Evolutionary conservation across 2,113 vertebrate species (phyloP), one percentile per base, ranked within the genome.

Genomic region (Anoura caudifer): DNA sequence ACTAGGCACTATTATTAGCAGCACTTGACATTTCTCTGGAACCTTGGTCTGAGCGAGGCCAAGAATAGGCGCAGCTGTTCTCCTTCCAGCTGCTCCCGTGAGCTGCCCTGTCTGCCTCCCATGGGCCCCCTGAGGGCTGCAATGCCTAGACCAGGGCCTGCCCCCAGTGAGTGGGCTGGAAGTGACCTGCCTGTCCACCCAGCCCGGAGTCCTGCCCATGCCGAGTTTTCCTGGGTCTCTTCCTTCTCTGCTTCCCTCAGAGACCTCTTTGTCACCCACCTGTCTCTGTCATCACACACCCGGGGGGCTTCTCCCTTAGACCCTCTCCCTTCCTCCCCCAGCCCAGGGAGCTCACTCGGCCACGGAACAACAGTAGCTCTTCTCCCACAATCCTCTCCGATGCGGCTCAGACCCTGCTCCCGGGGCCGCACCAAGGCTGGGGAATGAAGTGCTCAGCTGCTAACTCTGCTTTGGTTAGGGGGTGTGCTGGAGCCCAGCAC

Each of bases 1-100:
- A 61, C 22, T 4, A 2, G 43, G 24, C 20, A n/a, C 90, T 97
- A 75, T 89, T 96, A 93, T 89, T 79, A 97, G 89, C 75, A 87
- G 75, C 79, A 61, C 92, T 95, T 94, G 97, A 93, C 87, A 65
- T 95, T 91, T 90, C 76, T 80, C 95, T 87, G 63, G 83, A 95
- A 80, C 33, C 43, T 80, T 38, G 56, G 61, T 95, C 75, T 94
- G 90, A 95, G 94, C 90, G 77, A 87, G 84, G 87, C 67, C 87
- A 80, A 2, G 17, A 20, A 41, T 26, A 50, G 45, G 81, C 79
- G 36, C 47, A 14, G 72, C 22, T 41, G 76, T 63, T 86, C 56
- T 36, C 38, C 50, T 38, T 63, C 59, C 36, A 1, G 31, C 22
- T 19, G 54, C 69, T 82, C 70, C 92, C 43, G 38, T 2, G 50